Base-by-base conservation (phyloP, 2,888 invertebrate species). In the Dascillus cervinus region DNA sequence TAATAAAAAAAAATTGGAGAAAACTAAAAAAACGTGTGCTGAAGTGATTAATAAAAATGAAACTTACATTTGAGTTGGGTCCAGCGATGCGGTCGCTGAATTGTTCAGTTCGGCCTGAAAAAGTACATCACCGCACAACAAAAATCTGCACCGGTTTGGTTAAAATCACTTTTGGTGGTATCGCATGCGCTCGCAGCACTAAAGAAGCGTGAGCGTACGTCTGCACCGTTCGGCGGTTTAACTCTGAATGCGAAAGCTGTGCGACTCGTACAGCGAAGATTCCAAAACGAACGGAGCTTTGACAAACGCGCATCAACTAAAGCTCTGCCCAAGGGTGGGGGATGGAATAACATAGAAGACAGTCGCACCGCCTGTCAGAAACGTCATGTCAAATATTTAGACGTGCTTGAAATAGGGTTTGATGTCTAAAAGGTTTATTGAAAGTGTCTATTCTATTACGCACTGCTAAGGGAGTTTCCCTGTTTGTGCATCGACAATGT, bases 321-420 rank as follows among this genome's bases (percentile, higher is more conserved):
- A 47, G 48, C 52, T 44, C 43, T 44, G 45, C 40, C 45, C 48
- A 34, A n/a, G 34, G 41, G 53, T 42, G 55, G 55, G 54, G 55
- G 52, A n/a, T 45, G 46, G 39, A 44, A 46, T 51, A 48, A 49
- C 47, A n/a, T n/a, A 52, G 50, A 49, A 52, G 52, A 50, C 49
- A 49, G 55, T 54, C 53, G 50, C 50, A 49, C 52, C 53, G 50
- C 52, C 55, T 54, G 57, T 55, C 55, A 50, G 49, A 55, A 51
- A 52, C 49, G 51, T 52, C 56, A 53, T 45, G 48, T 54, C 52
- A 52, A 53, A 52, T 52, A 49, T 54, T 55, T 49, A 44, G 52
- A 37, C 43, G 46, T 37, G 44, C 35, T 43, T 35, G 48, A 53
- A 52, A 46, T 47, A 44, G 49, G 46, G 46, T 39, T 45, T 43